Evolutionary conservation across 2,888 invertebrate species (phyloP).

Genomic region (Sialis lutaria): DNA sequence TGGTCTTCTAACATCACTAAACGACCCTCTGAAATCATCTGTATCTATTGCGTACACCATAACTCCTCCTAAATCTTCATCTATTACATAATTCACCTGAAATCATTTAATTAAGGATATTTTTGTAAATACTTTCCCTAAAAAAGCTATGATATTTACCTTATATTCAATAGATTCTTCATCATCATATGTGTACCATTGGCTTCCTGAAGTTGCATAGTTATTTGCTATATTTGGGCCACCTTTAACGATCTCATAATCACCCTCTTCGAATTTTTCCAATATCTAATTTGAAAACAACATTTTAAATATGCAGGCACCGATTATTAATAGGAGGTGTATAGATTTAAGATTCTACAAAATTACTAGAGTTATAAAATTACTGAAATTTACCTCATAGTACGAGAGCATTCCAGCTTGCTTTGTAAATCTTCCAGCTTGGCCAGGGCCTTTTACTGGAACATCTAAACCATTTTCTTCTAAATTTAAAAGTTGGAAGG

Average conservation of each 20-base stretch:
- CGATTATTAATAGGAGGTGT: neutral
- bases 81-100: slow-evolving; percentile 21
- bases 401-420: slow-evolving; percentile 11
- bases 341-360: too few species aligned
- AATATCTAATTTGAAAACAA: slow-evolving; percentile 12
- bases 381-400: slow-evolving; percentile 5
- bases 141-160: slow-evolving; percentile 12
- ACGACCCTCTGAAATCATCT: slow-evolving; percentile 28
- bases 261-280: slow-evolving; percentile 10
- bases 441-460: slow-evolving; percentile 13
- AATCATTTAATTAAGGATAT: slow-evolving; percentile 6
- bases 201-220: slow-evolving; percentile 19
- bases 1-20: slow-evolving; percentile 19
- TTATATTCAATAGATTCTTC: slow-evolving; percentile 19
- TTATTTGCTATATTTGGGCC: slow-evolving; percentile 16
- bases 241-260: slow-evolving; percentile 18
- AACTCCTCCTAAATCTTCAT: slow-evolving; percentile 25
- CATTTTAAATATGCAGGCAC: neutral
- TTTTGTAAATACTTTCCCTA: too few species aligned
- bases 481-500: slow-evolving; percentile 17
- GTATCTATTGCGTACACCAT: slow-evolving; percentile 36
- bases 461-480: slow-evolving; percentile 19
- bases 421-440: slow-evolving; percentile 14
- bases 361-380: neutral
- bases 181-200: slow-evolving; percentile 28